Base-by-base conservation (phyloP, 2,888 invertebrate species). In the Anarsia innoxiella region DNA sequence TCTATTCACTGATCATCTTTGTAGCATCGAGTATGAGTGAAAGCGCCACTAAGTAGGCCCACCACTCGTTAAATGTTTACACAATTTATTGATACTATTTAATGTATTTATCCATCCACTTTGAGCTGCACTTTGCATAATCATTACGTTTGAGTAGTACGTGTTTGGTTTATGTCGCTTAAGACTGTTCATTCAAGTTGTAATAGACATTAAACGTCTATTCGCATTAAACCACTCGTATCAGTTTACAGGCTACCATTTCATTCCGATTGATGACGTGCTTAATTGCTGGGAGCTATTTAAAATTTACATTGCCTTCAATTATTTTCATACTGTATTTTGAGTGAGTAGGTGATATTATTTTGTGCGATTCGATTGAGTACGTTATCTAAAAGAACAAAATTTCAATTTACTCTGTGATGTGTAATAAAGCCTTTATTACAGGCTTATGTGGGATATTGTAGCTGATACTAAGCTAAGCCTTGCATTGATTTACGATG, bases 1-100 rank as follows among this genome's bases (percentile, higher is more conserved):
- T n/a, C n/a, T n/a, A n/a, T n/a, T n/a, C n/a, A n/a, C n/a, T n/a
- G n/a, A 45, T 51, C 52, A 30, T 39, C 45, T 36, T 28, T 48
- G 49, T n/a, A n/a, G n/a, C n/a, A 56, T 55, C 43, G 48, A 48
- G 37, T 36, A 38, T 41, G 35, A 47, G 56, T 50, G 59, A 59
- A 60, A 56, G 48, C 43, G 37, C 30, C 36, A 37, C 33, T 26
- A 31, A 41, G 42, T 36, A 33, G 41, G 19, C 15, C 6, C 14
- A 27, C 19, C 19, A 38, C 29, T 39, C 39, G 29, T 39, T 16
- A 23, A 36, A 36, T 42, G 38, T 49, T 55, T 45, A 46, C 46
- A 42, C 40, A 41, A 30, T 51, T 53, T 54, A 59, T 57, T 41
- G 52, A 48, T 52, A 43, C 49, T 36, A 47, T n/a, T n/a, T n/a